Evolutionary conservation across 2,888 invertebrate genomes (phyloP).

Genomic region (Leptopterna dolabrata): DNA sequence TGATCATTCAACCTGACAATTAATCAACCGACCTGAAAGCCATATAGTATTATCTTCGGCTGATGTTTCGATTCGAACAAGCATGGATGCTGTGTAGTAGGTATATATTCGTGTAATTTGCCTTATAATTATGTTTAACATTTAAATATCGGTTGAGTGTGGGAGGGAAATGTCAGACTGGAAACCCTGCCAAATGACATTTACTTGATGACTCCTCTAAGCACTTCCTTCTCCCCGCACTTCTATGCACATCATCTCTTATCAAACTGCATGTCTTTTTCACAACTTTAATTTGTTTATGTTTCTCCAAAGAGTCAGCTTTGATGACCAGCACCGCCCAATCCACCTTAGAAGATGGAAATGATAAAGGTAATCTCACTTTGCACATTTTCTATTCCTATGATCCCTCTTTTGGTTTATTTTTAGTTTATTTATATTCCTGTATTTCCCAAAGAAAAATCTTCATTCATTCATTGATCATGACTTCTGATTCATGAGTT

Average conservation of each 20-base stretch:
- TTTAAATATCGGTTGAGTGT: constrained; percentile 44
- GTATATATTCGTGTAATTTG: constrained; percentile 10
- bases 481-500: neutral
- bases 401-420: neutral
- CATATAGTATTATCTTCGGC: too few species aligned
- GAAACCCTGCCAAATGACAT: constrained; percentile 48
- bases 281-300: constrained; percentile 55
- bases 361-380: constrained; percentile 56
- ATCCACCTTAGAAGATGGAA: constrained; percentile 57
- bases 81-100: too few species aligned
- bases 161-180: constrained; percentile 40
- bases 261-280: constrained; percentile 45
- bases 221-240: constrained; percentile 41
- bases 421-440: neutral
- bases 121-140: constrained; percentile 38
- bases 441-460: constrained; percentile 15
- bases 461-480: neutral
- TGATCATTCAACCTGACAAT: too few species aligned
- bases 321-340: constrained; percentile 59
- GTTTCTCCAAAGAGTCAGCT: constrained; percentile 59
- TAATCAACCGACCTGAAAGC: too few species aligned
- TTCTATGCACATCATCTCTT: constrained; percentile 50
- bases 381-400: constrained; percentile 36
- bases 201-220: constrained; percentile 44
- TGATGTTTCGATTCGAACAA: too few species aligned